Conservation (phyloP, 1,140 invertebrate species). For the Carposina sasakii region DNA sequence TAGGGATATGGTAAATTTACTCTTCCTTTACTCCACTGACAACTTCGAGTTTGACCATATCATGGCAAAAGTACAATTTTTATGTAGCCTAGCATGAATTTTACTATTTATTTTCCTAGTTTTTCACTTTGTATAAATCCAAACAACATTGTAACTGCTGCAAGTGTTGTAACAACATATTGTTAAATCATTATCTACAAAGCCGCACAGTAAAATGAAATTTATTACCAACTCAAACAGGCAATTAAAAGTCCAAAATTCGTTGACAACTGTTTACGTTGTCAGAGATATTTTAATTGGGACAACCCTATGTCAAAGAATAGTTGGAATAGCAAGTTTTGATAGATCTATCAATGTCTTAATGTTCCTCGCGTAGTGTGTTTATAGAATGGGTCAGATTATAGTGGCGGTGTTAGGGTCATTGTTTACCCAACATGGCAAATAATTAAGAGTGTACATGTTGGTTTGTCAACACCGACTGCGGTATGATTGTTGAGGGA, state of each 20-base stretch:
- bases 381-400: constrained; percentile 19
- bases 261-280: constrained; percentile 63
- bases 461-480: constrained; percentile 64
- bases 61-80: no score
- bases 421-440: constrained; percentile 62
- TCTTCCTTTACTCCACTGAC: no score
- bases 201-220: no score
- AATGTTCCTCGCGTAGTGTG: constrained; percentile 9
- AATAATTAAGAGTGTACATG: constrained; percentile 71
- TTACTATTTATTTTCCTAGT: no score
- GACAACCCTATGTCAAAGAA: constrained; percentile 60
- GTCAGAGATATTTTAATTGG: constrained; percentile 69
- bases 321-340: constrained; percentile 44
- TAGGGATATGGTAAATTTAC: no score
- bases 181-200: no score
- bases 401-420: constrained; percentile 36
- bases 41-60: no score
- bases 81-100: no score
- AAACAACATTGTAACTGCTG: no score
- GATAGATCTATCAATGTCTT: constrained; percentile 19
- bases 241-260: constrained; percentile 60
- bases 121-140: no score
- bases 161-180: no score
- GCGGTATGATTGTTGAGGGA: constrained; percentile 32
- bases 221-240: constrained; percentile 40